Evolutionary conservation across 2,113 vertebrate species (phyloP).

Genomic region (Platysternon megacephalum): DNA sequence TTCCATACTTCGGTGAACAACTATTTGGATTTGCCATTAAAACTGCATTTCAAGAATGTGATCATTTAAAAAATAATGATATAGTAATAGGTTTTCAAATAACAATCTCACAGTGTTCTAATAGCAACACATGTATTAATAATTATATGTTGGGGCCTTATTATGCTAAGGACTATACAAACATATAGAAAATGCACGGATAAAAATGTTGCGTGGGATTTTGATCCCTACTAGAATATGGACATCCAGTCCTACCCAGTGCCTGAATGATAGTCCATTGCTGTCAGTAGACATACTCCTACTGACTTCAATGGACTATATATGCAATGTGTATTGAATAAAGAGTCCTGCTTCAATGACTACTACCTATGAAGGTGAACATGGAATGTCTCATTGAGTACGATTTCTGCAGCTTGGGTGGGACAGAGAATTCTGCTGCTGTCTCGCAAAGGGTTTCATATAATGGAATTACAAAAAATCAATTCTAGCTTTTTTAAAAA

Average conservation of each 20-base stretch:
- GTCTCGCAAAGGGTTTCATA: neutral
- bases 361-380: neutral
- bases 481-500: neutral
- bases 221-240: neutral
- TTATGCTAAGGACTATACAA: neutral
- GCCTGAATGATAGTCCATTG: neutral
- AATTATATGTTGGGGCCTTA: neutral
- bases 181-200: neutral
- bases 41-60: neutral
- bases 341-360: neutral
- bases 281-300: neutral
- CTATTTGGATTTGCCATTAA: neutral
- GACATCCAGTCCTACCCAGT: accelerated
- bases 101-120: neutral
- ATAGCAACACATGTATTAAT: neutral
- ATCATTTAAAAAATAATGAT: neutral
- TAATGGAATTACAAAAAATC: neutral
- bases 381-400: neutral
- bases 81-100: neutral
- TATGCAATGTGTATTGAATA: neutral
- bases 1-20: neutral
- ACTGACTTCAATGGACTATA: too few species aligned
- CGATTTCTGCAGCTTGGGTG: neutral
- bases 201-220: neutral
- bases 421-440: neutral